A percentile compares a stretch with the other conserved stretches of the same genome.
Conservation (phyloP, 2,113 vertebrate species). For the Eulemur macaco region DNA sequence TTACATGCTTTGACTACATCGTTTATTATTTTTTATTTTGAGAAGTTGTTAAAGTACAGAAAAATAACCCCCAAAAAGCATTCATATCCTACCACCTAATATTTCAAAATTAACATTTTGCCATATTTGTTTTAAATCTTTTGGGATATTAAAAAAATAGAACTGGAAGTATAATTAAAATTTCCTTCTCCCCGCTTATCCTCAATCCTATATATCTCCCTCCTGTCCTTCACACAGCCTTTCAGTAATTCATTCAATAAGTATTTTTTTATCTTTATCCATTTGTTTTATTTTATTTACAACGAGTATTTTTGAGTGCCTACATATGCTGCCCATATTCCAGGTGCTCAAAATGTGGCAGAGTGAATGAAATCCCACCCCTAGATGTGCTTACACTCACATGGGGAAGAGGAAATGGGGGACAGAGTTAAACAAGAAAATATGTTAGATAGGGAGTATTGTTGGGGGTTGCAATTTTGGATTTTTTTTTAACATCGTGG, state of each 20-base stretch:
- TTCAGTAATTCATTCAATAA: neutral
- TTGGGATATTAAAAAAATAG: neutral
- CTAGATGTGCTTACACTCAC: neutral
- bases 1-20: neutral
- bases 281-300: too few relatives aligned
- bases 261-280: neutral
- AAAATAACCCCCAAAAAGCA: neutral
- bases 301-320: neutral
- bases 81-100: neutral
- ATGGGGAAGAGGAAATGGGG: neutral
- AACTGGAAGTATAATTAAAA: neutral
- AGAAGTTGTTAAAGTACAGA: neutral
- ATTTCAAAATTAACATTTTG: conserved; percentile 24
- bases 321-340: neutral
- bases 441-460: neutral
- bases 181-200: neutral
- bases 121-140: neutral
- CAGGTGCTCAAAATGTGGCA: neutral
- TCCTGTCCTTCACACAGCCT: neutral
- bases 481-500: neutral
- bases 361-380: neutral
- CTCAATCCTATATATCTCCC: neutral
- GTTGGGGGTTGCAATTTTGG: neutral
- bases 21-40: neutral
- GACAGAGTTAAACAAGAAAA: neutral